Percentiles rank a stretch among this genome's conserved stretches.
Conservation (phyloP, 2,113 vertebrate genomes). For the Pluvianellus socialis region DNA sequence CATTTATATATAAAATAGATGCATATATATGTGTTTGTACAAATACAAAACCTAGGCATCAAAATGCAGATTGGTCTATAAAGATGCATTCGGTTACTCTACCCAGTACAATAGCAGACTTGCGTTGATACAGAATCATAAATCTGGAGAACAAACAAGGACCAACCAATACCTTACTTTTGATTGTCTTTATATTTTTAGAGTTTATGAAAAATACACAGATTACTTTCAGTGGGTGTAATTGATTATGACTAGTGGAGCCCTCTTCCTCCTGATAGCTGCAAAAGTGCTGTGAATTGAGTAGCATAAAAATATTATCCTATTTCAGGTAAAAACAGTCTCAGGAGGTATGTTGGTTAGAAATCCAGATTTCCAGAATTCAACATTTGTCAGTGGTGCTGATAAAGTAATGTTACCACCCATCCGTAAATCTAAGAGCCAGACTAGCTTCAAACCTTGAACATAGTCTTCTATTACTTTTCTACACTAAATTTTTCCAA, state of each 20-base stretch:
- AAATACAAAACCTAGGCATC: background rate
- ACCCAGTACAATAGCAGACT: background rate
- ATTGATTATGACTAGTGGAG: background rate
- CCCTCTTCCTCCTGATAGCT: background rate
- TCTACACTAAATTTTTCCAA: background rate
- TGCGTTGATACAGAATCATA: background rate
- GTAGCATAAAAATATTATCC: background rate
- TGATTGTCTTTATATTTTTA: background rate
- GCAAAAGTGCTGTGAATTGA: background rate
- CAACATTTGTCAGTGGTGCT: background rate
- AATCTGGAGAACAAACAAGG: conserved; percentile 1
- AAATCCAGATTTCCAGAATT: background rate
- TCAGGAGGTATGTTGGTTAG: background rate
- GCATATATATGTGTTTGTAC: background rate
- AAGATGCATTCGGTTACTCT: conserved; percentile 18
- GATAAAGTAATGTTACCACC: background rate
- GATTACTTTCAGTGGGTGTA: background rate
- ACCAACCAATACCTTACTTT: background rate
- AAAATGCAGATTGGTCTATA: background rate
- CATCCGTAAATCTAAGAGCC: background rate
- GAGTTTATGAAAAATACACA: background rate
- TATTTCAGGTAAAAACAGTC: background rate
- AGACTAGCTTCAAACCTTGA: background rate
- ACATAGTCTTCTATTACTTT: background rate
- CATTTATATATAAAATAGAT: background rate